Percentiles rank a stretch among this genome's conserved stretches.
phyloP scores from a whole-genome alignment of 2,888 invertebrate species.

The Eurytoma adleriae region DNA sequence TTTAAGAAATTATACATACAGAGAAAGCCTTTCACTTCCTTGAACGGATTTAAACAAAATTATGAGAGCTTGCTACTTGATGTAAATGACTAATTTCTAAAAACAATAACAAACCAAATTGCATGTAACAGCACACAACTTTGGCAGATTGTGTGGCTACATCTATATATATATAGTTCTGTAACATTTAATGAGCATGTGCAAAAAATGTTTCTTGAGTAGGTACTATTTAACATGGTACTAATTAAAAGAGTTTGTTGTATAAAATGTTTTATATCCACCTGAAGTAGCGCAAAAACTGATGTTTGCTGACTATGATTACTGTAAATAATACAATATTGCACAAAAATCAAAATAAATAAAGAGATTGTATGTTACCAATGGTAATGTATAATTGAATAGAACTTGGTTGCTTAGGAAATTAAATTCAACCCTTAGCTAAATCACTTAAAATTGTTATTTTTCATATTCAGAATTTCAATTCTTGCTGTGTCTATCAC shows the following conservation, averaged over 20 bases:
- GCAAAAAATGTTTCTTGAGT: background rate
- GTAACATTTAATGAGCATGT: slow-evolving; percentile 28
- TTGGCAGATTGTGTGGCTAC: background rate
- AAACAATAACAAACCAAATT: slow-evolving; percentile 5
- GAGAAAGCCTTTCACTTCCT: slow-evolving; percentile 12
- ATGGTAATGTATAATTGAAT: no score
- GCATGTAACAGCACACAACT: slow-evolving; percentile 26
- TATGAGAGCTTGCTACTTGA: background rate
- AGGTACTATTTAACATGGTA: no score
- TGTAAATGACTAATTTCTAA: slow-evolving; percentile 11
- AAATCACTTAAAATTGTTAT: slow-evolving; percentile 6
- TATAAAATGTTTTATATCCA: no score
- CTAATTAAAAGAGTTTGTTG: no score
- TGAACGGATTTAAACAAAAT: slow-evolving; percentile 25
- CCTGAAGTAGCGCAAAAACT: no score
- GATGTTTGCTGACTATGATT: no score
- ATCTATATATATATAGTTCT: slow-evolving; percentile 14
- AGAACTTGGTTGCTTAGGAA: slow-evolving; percentile 17
- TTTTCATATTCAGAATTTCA: background rate
- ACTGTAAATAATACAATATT: background rate
- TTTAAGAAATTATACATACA: slow-evolving; percentile 8
- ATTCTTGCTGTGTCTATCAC: background rate
- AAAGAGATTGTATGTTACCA: background rate
- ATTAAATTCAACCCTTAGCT: background rate
- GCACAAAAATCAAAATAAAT: slow-evolving; percentile 11